Percentiles rank a stretch among this genome's conserved stretches.
phyloP scores from a whole-genome alignment of 92 coral and sea anemone genomes.

The Hydrozoanthus gracilis region DNA sequence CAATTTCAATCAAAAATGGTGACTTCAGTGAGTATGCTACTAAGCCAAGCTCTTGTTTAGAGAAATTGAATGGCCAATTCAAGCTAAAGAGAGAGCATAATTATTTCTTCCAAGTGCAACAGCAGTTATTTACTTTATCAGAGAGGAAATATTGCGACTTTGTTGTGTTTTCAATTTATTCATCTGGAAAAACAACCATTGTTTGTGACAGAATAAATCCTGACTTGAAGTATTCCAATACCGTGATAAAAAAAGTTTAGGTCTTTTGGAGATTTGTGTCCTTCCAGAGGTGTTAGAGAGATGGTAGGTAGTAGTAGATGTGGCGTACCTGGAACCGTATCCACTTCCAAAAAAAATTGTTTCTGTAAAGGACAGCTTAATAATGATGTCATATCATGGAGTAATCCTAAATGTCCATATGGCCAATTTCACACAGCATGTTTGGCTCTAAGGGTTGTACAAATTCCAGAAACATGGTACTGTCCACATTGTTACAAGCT shows the following conservation, averaged over 20 bases:
- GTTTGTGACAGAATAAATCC: slow-evolving; percentile 56
- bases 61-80: slow-evolving; percentile 27
- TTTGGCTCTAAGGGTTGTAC: slow-evolving; percentile 47
- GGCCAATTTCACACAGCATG: slow-evolving; percentile 56
- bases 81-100: slow-evolving; percentile 28
- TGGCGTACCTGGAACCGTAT: slow-evolving; percentile 27
- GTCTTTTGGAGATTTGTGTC: slow-evolving; percentile 64
- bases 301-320: slow-evolving; percentile 70
- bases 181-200: slow-evolving; percentile 22
- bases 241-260: slow-evolving; percentile 56
- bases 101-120: slow-evolving; percentile 65
- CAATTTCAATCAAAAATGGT: slow-evolving; percentile 23
- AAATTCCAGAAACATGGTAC: slow-evolving; percentile 66
- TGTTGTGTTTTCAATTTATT: slow-evolving; percentile 61
- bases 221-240: slow-evolving; percentile 44
- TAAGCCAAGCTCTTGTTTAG: slow-evolving; percentile 35
- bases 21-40: slow-evolving; percentile 36
- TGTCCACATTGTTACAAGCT: slow-evolving; percentile 61
- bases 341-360: slow-evolving; percentile 46
- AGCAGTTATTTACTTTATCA: slow-evolving; percentile 58
- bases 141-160: slow-evolving; percentile 63
- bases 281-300: slow-evolving; percentile 70
- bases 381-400: slow-evolving; percentile 45
- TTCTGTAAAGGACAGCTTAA: slow-evolving; percentile 57
- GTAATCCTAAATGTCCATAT: slow-evolving; percentile 65